Evolutionary conservation across 2,888 invertebrate genomes (phyloP).

Genomic region (Bruchidius siliquastri): DNA sequence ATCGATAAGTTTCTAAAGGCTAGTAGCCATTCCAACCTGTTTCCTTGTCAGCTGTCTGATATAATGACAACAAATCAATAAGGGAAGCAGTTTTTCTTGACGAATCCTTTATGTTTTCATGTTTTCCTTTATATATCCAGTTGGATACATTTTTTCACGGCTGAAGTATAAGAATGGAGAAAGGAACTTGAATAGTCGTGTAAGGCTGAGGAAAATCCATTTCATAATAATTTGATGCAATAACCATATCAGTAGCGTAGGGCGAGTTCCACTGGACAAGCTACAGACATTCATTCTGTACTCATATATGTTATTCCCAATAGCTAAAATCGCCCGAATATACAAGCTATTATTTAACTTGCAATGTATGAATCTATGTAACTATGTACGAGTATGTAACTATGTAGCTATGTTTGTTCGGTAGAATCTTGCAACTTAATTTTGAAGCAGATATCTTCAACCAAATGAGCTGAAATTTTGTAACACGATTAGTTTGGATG

Average conservation of each 20-base stretch:
- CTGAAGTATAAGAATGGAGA: constrained; percentile 9
- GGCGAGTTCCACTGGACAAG: background rate
- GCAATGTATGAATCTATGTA: no score
- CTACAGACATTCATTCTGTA: no score
- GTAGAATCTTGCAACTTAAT: no score
- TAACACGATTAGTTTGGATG: no score
- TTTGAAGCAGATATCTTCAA: no score
- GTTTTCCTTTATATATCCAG: constrained; percentile 4
- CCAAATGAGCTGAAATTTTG: no score
- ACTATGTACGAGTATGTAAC: no score
- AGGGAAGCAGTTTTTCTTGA: background rate
- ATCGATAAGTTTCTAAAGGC: background rate
- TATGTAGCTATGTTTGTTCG: no score
- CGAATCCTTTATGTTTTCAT: constrained; percentile 7
- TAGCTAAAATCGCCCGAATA: no score
- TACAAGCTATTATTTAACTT: no score
- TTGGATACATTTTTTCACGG: constrained; percentile 3
- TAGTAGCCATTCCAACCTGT: background rate
- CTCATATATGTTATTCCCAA: no score
- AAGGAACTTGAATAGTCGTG: constrained; percentile 13
- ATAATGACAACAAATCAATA: constrained; percentile 7
- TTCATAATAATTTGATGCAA: constrained; percentile 21
- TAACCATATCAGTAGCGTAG: background rate
- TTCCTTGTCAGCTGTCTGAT: background rate
- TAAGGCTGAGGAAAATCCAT: constrained; percentile 18